A percentile compares a stretch with the other conserved stretches of the same genome.
These are phyloP conservation scores for Phyllostomus discolor DNA, from an alignment of 2,113 vertebrate species.

Conservation along the genomic window DNA sequence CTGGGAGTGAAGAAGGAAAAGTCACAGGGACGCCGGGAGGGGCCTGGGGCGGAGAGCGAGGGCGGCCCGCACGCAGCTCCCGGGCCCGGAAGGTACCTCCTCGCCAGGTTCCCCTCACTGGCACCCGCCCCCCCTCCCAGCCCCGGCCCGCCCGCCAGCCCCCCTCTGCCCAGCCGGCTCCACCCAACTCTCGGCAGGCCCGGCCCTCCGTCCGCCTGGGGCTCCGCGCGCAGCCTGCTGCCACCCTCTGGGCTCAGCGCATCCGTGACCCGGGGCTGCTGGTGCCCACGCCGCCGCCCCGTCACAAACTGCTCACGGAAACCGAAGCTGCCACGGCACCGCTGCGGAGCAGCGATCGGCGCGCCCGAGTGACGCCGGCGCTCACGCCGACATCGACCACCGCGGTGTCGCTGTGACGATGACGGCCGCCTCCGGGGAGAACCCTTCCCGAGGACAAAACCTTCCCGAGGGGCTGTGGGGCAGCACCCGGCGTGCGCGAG, in stretches of 20 bases:
- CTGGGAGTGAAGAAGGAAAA: neutral
- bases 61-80: no score
- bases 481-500: no score
- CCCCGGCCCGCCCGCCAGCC: neutral
- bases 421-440: neutral
- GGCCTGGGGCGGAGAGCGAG: neutral
- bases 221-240: neutral
- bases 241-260: neutral
- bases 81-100: no score
- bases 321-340: no score
- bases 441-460: neutral
- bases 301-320: neutral
- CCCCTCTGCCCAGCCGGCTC: fast-evolving
- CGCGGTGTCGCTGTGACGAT: fast-evolving
- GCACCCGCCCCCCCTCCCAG: neutral
- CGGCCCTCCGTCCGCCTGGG: neutral
- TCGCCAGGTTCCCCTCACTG: neutral
- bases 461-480: no score
- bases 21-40: neutral
- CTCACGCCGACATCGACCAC: neutral
- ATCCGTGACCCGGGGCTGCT: neutral
- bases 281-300: neutral
- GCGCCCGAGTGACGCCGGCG: neutral
- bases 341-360: neutral
- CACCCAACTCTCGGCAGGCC: fast-evolving